Conservation (phyloP, 2,888 invertebrate genomes). For the Chromoteleia sp. region DNA sequence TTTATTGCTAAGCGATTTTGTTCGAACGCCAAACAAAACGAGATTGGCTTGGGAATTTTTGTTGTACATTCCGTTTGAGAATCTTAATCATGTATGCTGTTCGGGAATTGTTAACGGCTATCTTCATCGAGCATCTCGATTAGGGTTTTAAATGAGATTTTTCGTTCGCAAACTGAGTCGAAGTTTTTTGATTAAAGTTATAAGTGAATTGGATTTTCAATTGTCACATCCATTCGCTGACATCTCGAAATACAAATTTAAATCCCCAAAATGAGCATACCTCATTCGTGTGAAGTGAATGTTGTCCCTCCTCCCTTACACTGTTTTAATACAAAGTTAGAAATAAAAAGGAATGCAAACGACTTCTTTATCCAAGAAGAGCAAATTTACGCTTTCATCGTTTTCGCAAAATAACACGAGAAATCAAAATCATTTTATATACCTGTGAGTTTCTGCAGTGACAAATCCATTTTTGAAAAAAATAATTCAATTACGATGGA, state of each 20-base stretch:
- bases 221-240: not conserved
- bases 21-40: constrained; percentile 19
- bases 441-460: too few relatives aligned
- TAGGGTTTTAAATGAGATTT: constrained; percentile 16
- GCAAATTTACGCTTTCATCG: too few relatives aligned
- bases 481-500: too few relatives aligned
- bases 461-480: too few relatives aligned
- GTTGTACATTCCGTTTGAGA: not conserved
- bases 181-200: constrained; percentile 22
- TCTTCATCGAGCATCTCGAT: constrained; percentile 1
- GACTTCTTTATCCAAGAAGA: too few relatives aligned
- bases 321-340: too few relatives aligned
- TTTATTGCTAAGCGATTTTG: constrained; percentile 55
- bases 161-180: not conserved
- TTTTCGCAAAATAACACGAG: too few relatives aligned
- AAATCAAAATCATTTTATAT: too few relatives aligned
- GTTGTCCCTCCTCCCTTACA: too few relatives aligned
- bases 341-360: too few relatives aligned
- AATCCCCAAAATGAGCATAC: not conserved
- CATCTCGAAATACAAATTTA: not conserved
- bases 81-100: constrained; percentile 15
- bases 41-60: constrained; percentile 19
- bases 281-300: too few relatives aligned
- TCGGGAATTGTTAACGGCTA: constrained; percentile 8
- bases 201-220: constrained; percentile 10